Evolutionary conservation across 2,797 vertebrate genomes (phyloP), one percentile per base, ranked within the genome.

Genomic region (Amniataba percoides): DNA sequence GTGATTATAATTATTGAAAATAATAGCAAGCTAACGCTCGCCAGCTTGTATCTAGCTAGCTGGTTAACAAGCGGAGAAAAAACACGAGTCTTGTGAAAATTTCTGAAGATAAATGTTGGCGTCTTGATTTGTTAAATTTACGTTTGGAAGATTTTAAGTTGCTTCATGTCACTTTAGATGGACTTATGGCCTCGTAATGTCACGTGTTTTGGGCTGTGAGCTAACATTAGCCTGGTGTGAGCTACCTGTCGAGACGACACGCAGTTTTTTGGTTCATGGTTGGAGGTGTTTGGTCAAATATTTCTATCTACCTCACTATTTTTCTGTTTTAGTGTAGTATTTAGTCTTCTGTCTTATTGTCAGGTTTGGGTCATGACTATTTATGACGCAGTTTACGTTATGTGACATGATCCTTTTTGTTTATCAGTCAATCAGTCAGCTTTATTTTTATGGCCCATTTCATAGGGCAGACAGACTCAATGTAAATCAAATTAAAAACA

Each of bases 341-440:
- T 51, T 58, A 49, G 60, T 31, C 27, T 31, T 31, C 27, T 31
- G 14, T 23, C 45, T 60, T 66, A 45, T 67, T 10, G 15, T 2
- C 18, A 52, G 4, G 18, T 18, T 64, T 51, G 18, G 19, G 23
- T 11, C 36, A 19, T 3, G 12, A 10, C 23, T 15, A 9, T 51
- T 23, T 9, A 48, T 87, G 84, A 81, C 82, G 74, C 84, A 88
- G 59, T 69, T 79, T 21, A 58, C 13, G 14, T 7, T 4, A 8
- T 62, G 27, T 48, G 42, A n/a, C 11, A 15, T n/a, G 12, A 21
- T 12, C 42, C 36, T 7, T 19, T 7, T 10, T 31, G 12, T 36
- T 5, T 31, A 31, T 31, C 27, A 31, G 5, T 31, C 27, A 31
- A 31, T 31, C 27, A 31, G 27, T 31, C 27, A 31, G 27, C 3